A percentile compares a stretch with the other conserved stretches of the same genome.
Conservation (phyloP, 2,797 vertebrate genomes). For the Danio tinwini region DNA sequence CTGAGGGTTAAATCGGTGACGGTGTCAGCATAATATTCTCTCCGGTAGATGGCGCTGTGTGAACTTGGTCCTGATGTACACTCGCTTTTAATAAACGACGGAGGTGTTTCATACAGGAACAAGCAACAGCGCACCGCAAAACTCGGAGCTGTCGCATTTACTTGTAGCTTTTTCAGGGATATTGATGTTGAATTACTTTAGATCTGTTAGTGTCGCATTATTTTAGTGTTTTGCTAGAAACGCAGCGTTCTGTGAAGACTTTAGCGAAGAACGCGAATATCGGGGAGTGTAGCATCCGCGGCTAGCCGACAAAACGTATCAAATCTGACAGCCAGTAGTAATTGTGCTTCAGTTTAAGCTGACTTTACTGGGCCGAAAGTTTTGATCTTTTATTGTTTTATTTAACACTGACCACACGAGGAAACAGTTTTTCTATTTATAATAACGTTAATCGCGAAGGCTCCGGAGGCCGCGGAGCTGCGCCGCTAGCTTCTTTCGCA, state of each 20-base stretch:
- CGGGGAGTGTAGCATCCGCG: constrained; percentile 29
- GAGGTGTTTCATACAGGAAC: constrained; percentile 4
- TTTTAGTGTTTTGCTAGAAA: background rate
- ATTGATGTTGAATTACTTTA: background rate
- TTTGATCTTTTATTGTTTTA: background rate
- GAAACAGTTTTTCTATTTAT: background rate
- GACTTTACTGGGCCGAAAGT: background rate
- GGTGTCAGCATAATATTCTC: background rate
- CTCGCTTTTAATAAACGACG: constrained; percentile 14
- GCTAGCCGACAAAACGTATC: constrained; percentile 7
- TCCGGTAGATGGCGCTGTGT: constrained; percentile 38
- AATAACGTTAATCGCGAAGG: background rate
- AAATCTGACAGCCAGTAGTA: background rate
- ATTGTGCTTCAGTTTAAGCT: background rate
- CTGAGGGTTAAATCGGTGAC: constrained; percentile 9
- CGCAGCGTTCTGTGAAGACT: background rate
- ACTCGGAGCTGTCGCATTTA: constrained; percentile 47
- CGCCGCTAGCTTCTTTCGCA: constrained; percentile 3
- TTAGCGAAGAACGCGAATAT: constrained; percentile 6
- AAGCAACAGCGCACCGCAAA: constrained; percentile 27
- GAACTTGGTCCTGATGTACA: background rate
- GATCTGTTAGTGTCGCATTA: background rate
- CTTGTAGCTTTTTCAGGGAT: background rate
- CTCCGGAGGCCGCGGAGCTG: constrained; percentile 22
- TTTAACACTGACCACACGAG: background rate